A percentile compares a stretch with the other conserved stretches of the same genome.
Conservation (phyloP, 2,797 vertebrate genomes). For the Mormyrops attenuatus region DNA sequence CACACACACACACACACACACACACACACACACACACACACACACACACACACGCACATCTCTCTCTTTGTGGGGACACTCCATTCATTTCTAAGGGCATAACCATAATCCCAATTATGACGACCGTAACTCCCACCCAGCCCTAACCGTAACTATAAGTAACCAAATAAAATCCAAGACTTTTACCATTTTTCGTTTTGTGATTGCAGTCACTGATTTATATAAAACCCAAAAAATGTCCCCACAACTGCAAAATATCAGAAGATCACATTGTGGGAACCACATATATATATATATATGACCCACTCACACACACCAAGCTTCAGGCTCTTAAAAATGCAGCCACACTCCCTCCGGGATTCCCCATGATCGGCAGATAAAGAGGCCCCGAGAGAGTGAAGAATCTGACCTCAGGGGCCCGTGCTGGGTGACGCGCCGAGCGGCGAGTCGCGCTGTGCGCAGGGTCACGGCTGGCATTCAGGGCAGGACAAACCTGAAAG, state of each 20-base stretch:
- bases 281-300: no score
- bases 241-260: neutral
- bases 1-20: no score
- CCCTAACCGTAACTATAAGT: neutral
- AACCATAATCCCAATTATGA: neutral
- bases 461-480: neutral
- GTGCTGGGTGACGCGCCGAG: constrained; percentile 29
- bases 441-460: neutral
- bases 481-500: constrained; percentile 45
- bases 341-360: neutral
- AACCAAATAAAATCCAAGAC: neutral
- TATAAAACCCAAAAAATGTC: neutral
- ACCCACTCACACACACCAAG: no score
- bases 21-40: no score
- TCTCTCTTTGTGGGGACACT: neutral
- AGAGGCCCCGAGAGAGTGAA: neutral
- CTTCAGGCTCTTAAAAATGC: neutral
- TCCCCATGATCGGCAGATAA: neutral
- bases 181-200: neutral
- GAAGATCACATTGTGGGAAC: neutral
- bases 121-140: neutral
- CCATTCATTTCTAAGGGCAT: neutral
- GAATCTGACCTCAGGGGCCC: constrained; percentile 50
- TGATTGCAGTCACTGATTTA: neutral
- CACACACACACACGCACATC: no score